phyloP scores from a whole-genome alignment of 2,797 vertebrate genomes.

The Microhierax caerulescens region DNA sequence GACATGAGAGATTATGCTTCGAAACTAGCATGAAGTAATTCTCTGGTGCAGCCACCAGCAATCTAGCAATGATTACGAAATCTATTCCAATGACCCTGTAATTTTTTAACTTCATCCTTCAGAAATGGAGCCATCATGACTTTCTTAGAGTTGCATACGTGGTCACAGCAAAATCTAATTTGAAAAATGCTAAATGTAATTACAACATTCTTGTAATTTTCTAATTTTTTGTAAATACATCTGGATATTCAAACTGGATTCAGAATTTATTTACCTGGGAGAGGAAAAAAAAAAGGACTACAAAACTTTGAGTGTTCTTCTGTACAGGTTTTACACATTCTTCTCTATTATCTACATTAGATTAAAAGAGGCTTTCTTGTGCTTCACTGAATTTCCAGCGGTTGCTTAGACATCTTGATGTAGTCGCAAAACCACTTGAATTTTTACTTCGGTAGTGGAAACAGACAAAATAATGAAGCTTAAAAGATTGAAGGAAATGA shows the following conservation, averaged over 20 bases:
- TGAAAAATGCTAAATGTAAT: not conserved
- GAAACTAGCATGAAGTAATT: not conserved
- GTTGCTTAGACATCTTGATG: not conserved
- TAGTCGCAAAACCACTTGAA: not conserved
- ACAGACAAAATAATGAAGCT: not conserved
- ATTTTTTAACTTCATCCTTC: not conserved
- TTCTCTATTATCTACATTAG: not conserved
- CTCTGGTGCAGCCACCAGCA: not conserved
- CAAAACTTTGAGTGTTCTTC: not conserved
- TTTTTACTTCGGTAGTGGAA: not conserved
- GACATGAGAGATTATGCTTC: not conserved
- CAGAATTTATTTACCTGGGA: not conserved
- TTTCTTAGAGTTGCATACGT: not conserved
- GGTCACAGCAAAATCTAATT: not conserved
- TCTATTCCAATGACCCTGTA: accelerated
- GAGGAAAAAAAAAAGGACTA: not conserved
- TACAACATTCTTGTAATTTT: not conserved
- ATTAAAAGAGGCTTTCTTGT: not conserved
- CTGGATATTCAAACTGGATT: not conserved
- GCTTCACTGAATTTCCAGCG: not conserved
- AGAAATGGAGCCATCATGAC: not conserved
- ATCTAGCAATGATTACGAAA: not conserved
- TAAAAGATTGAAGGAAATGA: not conserved
- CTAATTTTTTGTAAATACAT: not conserved
- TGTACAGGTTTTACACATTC: not conserved